Conservation (phyloP, 2,797 vertebrate species). For the Anguilla marmorata region DNA sequence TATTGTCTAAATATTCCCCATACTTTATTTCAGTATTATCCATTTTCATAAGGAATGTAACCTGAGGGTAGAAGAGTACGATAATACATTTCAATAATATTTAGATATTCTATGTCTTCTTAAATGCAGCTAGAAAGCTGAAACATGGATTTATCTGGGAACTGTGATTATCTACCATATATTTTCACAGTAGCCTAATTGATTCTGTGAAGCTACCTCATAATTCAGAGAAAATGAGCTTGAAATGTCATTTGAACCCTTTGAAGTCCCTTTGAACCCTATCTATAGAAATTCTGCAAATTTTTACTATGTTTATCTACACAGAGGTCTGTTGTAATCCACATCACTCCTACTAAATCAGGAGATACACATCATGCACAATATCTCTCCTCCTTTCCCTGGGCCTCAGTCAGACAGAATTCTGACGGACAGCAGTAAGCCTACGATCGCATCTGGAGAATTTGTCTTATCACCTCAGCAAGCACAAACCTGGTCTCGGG, state of each 20-base stretch:
- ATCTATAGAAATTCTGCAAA: not conserved
- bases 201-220: not conserved
- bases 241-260: not conserved
- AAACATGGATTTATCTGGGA: not conserved
- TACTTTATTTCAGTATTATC: too few relatives aligned
- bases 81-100: not conserved
- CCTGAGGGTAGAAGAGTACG: not conserved
- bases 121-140: not conserved
- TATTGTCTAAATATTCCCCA: too few relatives aligned
- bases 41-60: too few relatives aligned
- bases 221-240: not conserved
- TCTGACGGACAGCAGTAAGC: conserved; percentile 58
- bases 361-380: conserved; percentile 48
- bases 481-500: conserved; percentile 37
- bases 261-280: not conserved
- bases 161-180: not conserved
- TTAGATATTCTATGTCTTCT: not conserved
- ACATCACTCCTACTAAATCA: conserved; percentile 32
- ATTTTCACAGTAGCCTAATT: not conserved
- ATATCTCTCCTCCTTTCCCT: conserved; percentile 53
- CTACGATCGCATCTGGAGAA: conserved; percentile 53
- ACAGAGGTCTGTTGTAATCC: conserved; percentile 9
- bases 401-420: conserved; percentile 49
- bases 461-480: conserved; percentile 48
- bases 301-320: not conserved